Evolutionary conservation across 2,113 vertebrate genomes (phyloP), one percentile per base, ranked within the genome.

Genomic region (Microcebus griseorufus): DNA sequence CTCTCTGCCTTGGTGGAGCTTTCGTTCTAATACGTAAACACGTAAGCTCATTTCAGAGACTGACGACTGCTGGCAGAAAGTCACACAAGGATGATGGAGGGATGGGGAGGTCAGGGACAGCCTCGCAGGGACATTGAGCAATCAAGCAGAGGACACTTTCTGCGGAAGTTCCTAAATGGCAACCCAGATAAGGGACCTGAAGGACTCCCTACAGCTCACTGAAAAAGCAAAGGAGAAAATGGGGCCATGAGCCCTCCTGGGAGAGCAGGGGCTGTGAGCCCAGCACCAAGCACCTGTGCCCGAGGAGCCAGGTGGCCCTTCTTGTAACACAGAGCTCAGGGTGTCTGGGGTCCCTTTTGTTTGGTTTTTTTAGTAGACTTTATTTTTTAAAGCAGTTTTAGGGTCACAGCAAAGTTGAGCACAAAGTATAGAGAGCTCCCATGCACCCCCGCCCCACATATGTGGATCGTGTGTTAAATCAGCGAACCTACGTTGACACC

Each of bases 321-420:
- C 65, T 72, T 53, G 9, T 14, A 48, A 55, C 88, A 53, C n/a
- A 92, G 58, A 58, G 29, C 45, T 62, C 53, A 29, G 64, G 79
- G 34, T 1, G 1, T 48, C 73, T 53, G 34, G 39, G 39, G 45
- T 5, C 60, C n/a, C 34, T 78, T n/a, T 27, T 16, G 4, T 53
- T 70, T 81, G 29, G 6, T 29, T 60, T 78, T 78, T 58, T 39
- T 1, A 42, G 64, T 34, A 94, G 78, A 64, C 32, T 53, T 76
- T 42, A 65, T 53, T 14, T 88, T 90, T 39, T 45, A 81, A 70
- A 75, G n/a, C 17, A 90, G 27, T 81, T 81, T 92, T 69, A 82
- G 48, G n/a, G 64, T 84, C 81, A 67, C 14, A 55, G 42, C 72
- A 93, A 93, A 89, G 11, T 67, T 27, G 65, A 84, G 60, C 60